These are phyloP conservation scores for Barbus barbus DNA, from an alignment of 2,113 vertebrate species.

Conservation along the genomic window DNA sequence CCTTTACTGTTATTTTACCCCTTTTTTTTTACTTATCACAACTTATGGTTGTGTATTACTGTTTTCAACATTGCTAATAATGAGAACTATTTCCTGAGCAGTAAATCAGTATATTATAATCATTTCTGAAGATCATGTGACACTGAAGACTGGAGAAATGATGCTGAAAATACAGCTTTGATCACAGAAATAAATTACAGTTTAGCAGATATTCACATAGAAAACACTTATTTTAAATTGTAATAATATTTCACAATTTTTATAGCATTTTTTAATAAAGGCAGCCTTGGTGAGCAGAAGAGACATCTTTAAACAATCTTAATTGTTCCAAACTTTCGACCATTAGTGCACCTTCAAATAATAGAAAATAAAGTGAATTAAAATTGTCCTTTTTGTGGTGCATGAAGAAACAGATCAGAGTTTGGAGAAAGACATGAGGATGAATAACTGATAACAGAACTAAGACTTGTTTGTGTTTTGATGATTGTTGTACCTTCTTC, in stretches of 20 bases:
- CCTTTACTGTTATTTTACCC: too few relatives aligned
- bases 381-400: neutral
- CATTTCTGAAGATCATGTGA: too few relatives aligned
- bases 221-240: neutral
- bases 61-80: too few relatives aligned
- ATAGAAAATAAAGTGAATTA: too few relatives aligned
- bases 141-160: too few relatives aligned
- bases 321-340: neutral
- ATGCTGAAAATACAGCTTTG: neutral
- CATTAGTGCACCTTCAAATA: neutral
- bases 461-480: too few relatives aligned
- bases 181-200: neutral
- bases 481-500: slow-evolving; percentile 85
- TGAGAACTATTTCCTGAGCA: too few relatives aligned
- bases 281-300: too few relatives aligned
- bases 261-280: neutral
- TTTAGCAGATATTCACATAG: neutral
- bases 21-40: too few relatives aligned
- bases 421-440: neutral
- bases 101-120: too few relatives aligned
- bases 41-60: too few relatives aligned
- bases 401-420: neutral
- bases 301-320: too few relatives aligned
- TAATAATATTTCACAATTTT: neutral
- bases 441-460: neutral